Evolutionary conservation across 2,888 invertebrate genomes (phyloP).

Genomic region (Agrochola macilenta): DNA sequence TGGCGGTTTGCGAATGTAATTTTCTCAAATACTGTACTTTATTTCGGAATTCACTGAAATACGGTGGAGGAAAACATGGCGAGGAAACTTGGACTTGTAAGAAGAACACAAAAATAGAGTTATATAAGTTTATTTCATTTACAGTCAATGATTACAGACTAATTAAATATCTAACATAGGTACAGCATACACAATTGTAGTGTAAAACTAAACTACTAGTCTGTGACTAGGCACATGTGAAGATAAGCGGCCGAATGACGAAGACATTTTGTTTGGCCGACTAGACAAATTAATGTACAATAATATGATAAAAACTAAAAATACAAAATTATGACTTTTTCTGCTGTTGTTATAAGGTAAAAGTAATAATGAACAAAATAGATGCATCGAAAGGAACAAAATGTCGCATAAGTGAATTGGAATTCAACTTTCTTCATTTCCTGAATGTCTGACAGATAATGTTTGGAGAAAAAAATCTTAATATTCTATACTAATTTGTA

Average conservation of each 20-base stretch:
- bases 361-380: neutral
- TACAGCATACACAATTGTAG: constrained; percentile 61
- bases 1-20: neutral
- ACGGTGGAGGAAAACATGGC: neutral
- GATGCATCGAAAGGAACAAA: neutral
- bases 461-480: neutral
- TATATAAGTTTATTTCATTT: constrained; percentile 65
- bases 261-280: constrained; percentile 15
- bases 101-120: constrained; percentile 13
- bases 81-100: neutral
- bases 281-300: constrained; percentile 1
- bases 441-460: neutral
- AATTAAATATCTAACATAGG: constrained; percentile 65
- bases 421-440: neutral
- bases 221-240: constrained; percentile 69
- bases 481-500: neutral
- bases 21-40: neutral
- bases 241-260: constrained; percentile 18
- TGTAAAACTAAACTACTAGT: constrained; percentile 68
- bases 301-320: neutral
- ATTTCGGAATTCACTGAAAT: neutral
- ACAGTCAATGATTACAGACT: constrained; percentile 67
- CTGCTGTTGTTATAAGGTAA: neutral
- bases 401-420: too few species aligned
- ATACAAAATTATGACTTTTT: neutral